Evolutionary conservation across 2,113 vertebrate genomes (phyloP).

Genomic region (Scomber colias): DNA sequence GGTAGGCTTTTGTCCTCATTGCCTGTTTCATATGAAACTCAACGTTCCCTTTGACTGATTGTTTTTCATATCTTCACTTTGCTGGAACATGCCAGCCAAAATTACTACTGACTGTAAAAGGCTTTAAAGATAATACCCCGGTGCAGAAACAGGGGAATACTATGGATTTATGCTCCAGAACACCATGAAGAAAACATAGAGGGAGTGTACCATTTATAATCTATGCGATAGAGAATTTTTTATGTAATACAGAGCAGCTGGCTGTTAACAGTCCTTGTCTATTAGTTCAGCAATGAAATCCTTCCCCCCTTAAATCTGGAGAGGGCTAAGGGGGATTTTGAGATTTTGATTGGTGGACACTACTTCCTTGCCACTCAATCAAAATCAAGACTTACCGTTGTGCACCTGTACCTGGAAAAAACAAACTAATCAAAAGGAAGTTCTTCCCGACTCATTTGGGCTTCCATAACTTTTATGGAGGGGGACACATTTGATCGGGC

Average conservation of each 20-base stretch:
- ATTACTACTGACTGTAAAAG: conserved; percentile 64
- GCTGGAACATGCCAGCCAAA: conserved; percentile 62
- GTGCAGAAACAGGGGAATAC: conserved; percentile 62
- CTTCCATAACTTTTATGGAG: conserved; percentile 45
- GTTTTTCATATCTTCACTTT: conserved; percentile 72
- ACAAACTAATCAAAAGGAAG: conserved; percentile 60
- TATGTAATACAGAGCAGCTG: conserved; percentile 43
- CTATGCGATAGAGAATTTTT: conserved; percentile 37
- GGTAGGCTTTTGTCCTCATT: conserved; percentile 72
- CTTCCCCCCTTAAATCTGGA: conserved; percentile 45
- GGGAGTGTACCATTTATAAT: conserved; percentile 58
- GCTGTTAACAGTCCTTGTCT: conserved; percentile 38
- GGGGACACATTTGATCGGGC: conserved; percentile 56
- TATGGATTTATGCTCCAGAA: conserved; percentile 68
- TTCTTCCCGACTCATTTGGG: conserved; percentile 54
- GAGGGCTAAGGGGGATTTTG: conserved; percentile 21
- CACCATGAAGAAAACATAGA: conserved; percentile 51
- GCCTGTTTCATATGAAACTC: conserved; percentile 68
- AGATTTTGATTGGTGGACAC: conserved; percentile 79
- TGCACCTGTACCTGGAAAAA: conserved; percentile 79
- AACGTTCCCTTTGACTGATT: conserved; percentile 60
- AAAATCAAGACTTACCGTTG: conserved; percentile 86
- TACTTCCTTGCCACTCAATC: conserved; percentile 76
- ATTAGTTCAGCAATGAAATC: conserved; percentile 48
- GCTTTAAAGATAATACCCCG: conserved; percentile 69